Evolutionary conservation across 2,888 invertebrate species (phyloP).

Genomic region (Caenorhabditis japonica): DNA sequence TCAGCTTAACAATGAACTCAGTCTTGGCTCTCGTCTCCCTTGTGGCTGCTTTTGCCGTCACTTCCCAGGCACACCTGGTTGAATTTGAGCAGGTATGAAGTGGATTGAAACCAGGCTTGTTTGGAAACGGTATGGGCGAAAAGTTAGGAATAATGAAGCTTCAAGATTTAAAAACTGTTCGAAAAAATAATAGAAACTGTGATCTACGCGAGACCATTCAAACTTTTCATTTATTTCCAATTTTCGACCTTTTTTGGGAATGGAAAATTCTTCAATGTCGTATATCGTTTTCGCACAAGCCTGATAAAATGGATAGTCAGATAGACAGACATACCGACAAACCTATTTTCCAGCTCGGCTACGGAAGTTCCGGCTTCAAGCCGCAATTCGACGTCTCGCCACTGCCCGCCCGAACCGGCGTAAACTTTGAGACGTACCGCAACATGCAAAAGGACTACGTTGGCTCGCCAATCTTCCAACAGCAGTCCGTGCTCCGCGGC

Average conservation of each 20-base stretch:
- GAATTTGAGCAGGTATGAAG: conserved; percentile 40
- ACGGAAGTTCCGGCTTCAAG: conserved; percentile 33
- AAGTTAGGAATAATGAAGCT: too few species aligned
- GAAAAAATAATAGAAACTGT: too few species aligned
- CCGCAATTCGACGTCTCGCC: conserved; percentile 38
- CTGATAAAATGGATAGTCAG: conserved; percentile 1
- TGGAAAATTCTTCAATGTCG: too few species aligned
- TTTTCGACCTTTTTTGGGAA: too few species aligned
- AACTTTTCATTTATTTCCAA: too few species aligned
- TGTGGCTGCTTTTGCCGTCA: background rate
- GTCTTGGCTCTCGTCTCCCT: conserved; percentile 37
- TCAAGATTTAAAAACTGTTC: too few species aligned
- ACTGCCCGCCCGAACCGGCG: conserved; percentile 24
- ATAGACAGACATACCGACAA: background rate
- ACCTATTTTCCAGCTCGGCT: conserved; percentile 32
- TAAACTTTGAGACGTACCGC: conserved; percentile 34
- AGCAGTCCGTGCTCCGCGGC: conserved; percentile 9
- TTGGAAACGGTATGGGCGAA: too few species aligned
- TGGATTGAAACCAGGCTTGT: background rate
- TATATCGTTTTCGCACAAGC: too few species aligned
- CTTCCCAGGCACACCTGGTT: conserved; percentile 18
- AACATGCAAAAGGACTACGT: conserved; percentile 39
- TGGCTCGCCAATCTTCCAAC: conserved; percentile 19
- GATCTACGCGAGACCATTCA: too few species aligned
- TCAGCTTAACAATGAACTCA: conserved; percentile 41